Evolutionary conservation across 2,888 invertebrate species (phyloP).

Genomic region (Muschampia plurimacula): DNA sequence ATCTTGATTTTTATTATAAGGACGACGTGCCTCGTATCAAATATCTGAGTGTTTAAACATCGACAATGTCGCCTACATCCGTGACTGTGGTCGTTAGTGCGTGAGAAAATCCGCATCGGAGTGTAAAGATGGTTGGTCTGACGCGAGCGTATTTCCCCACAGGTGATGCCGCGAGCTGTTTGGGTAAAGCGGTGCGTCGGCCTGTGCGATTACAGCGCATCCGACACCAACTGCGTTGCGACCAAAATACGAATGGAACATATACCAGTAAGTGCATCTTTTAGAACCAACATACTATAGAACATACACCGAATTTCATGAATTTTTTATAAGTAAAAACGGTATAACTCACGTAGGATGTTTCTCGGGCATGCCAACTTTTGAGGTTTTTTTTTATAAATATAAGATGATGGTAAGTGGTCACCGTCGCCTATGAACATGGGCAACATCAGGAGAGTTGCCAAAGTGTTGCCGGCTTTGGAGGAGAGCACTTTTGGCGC

Average conservation of each 20-base stretch:
- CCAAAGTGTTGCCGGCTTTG: too few relatives aligned
- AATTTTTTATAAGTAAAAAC: too few relatives aligned
- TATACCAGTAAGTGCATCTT: slow-evolving; percentile 67
- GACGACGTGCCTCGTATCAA: slow-evolving; percentile 39
- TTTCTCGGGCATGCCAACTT: too few relatives aligned
- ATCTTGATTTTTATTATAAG: slow-evolving; percentile 35
- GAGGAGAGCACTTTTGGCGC: too few relatives aligned
- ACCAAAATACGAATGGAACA: slow-evolving; percentile 59
- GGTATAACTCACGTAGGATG: too few relatives aligned
- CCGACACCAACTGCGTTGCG: slow-evolving; percentile 66
- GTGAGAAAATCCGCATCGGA: slow-evolving; percentile 69
- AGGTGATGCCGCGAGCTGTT: slow-evolving; percentile 75
- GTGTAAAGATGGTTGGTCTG: slow-evolving; percentile 49
- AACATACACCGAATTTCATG: too few relatives aligned
- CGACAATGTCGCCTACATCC: slow-evolving; percentile 53
- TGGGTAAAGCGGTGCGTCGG: slow-evolving; percentile 80
- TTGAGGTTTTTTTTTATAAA: too few relatives aligned
- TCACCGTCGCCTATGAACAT: too few relatives aligned
- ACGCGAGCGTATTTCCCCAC: slow-evolving; percentile 67
- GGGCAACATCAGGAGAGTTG: too few relatives aligned
- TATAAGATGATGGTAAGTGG: too few relatives aligned
- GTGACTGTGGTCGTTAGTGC: slow-evolving; percentile 56
- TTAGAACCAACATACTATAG: too few relatives aligned
- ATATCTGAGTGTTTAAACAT: slow-evolving; percentile 48
- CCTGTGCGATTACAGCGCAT: slow-evolving; percentile 64